Conservation (phyloP, 2,113 vertebrate genomes). For the Thymallus thymallus region DNA sequence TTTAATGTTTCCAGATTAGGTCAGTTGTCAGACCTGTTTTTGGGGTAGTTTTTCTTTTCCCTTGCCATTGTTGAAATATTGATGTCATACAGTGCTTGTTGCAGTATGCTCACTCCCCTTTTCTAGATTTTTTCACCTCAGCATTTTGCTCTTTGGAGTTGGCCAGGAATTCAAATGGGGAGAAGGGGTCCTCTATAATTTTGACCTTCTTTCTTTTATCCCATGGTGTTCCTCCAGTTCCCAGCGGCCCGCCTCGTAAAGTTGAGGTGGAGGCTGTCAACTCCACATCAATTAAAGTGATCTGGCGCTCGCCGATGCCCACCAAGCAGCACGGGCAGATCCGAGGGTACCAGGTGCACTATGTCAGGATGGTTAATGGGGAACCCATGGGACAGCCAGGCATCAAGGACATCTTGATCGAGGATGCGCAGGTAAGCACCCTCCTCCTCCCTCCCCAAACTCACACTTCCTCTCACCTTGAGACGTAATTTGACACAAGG, state of each 20-base stretch:
- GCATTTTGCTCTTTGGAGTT: constrained; percentile 61
- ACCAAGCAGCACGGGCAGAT: constrained; percentile 98
- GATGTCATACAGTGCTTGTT: constrained; percentile 76
- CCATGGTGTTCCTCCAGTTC: constrained; percentile 99
- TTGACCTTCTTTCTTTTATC: constrained; percentile 87
- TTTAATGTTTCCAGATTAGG: constrained; percentile 89
- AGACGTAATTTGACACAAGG: neutral
- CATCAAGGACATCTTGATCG: constrained; percentile 97
- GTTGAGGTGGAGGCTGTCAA: constrained; percentile 99
- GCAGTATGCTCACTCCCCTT: constrained; percentile 77
- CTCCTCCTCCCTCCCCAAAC: constrained; percentile 32
- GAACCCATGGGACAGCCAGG: constrained; percentile 93
- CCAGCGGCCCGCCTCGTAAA: constrained; percentile 99
- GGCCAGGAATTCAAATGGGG: constrained; percentile 64
- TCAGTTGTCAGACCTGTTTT: constrained; percentile 78
- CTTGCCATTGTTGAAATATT: constrained; percentile 82
- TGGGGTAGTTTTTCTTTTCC: constrained; percentile 78
- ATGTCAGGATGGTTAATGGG: constrained; percentile 95
- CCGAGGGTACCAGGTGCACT: constrained; percentile 98
- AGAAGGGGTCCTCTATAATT: constrained; percentile 81
- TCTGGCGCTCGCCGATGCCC: constrained; percentile 96
- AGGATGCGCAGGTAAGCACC: constrained; percentile 90
- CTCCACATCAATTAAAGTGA: constrained; percentile 97
- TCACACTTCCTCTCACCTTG: constrained; percentile 35
- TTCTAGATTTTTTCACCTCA: constrained; percentile 71